Conservation (phyloP, 2,797 vertebrate genomes). For the Cephalopachus bancanus region DNA sequence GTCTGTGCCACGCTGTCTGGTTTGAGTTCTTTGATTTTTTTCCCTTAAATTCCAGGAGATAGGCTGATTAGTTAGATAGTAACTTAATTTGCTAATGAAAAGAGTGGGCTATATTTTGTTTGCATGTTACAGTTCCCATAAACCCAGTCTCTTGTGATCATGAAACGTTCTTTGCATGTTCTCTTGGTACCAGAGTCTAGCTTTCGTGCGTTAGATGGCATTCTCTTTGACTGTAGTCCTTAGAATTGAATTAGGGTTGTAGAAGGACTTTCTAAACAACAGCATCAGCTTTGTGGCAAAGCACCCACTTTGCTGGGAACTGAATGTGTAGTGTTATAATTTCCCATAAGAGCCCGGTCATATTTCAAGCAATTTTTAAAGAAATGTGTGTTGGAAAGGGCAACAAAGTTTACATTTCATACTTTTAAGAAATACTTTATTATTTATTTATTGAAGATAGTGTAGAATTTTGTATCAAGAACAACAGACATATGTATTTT, state of each 20-base stretch:
- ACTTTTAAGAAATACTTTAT: conserved; percentile 89
- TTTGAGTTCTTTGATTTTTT: conserved; percentile 66
- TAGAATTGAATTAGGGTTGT: conserved; percentile 85
- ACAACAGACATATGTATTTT: conserved; percentile 89
- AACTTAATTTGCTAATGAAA: conserved; percentile 70
- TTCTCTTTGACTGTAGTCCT: conserved; percentile 68
- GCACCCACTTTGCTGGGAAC: conserved; percentile 71
- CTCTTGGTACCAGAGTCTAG: conserved; percentile 78
- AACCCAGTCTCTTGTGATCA: conserved; percentile 74
- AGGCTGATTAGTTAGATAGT: conserved; percentile 79
- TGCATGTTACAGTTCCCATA: conserved; percentile 82
- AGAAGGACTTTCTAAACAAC: conserved; percentile 81
- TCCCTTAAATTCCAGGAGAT: conserved; percentile 65
- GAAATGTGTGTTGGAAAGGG: conserved; percentile 83
- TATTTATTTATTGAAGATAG: conserved; percentile 91
- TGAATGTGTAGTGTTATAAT: conserved; percentile 78
- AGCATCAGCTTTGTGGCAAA: conserved; percentile 62
- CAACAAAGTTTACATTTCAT: conserved; percentile 92
- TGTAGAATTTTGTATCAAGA: conserved; percentile 90
- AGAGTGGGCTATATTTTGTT: conserved; percentile 73
- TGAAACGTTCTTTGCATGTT: conserved; percentile 84
- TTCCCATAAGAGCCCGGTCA: conserved; percentile 84
- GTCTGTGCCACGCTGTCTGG: neutral
- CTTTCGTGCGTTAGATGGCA: conserved; percentile 61
- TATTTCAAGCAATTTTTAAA: conserved; percentile 82